Evolutionary conservation across 1,140 invertebrate genomes (phyloP).

Genomic region (Helicorthomorpha holstii): DNA sequence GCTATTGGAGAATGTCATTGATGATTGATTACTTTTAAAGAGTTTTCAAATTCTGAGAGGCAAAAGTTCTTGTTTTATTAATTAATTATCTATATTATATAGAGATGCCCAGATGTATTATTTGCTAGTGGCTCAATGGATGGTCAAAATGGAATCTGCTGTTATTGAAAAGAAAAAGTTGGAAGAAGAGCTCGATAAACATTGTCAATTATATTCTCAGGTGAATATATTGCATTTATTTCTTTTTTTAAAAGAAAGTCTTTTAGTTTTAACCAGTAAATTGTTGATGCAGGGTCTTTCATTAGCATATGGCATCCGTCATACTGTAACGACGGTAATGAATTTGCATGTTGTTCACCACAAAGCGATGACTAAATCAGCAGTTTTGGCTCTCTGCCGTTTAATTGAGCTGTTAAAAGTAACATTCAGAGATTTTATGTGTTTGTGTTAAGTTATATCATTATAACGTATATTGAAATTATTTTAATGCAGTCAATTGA

Average conservation of each 20-base stretch:
- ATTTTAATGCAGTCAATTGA: constrained; percentile 35
- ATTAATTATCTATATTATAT: neutral
- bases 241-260: neutral
- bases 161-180: constrained; percentile 8
- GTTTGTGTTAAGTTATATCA: neutral
- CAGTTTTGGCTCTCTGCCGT: constrained; percentile 55
- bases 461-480: too few species aligned
- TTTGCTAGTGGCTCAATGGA: constrained; percentile 38
- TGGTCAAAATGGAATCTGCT: constrained; percentile 37
- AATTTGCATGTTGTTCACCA: constrained; percentile 59
- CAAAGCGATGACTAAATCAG: constrained; percentile 58
- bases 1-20: neutral
- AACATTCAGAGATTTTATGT: constrained; percentile 3
- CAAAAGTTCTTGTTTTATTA: neutral
- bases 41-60: too few species aligned
- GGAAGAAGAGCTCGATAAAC: constrained; percentile 38
- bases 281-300: constrained; percentile 37
- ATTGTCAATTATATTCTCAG: constrained; percentile 33
- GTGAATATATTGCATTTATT: constrained; percentile 7
- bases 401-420: constrained; percentile 65
- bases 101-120: constrained; percentile 35
- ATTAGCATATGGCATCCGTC: constrained; percentile 28
- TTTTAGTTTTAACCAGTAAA: neutral
- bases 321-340: constrained; percentile 43
- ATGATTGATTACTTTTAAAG: too few species aligned